These are phyloP conservation scores for Harpagoxenus sublaevis DNA, from an alignment of 2,888 invertebrate genomes.

Conservation along the genomic window DNA sequence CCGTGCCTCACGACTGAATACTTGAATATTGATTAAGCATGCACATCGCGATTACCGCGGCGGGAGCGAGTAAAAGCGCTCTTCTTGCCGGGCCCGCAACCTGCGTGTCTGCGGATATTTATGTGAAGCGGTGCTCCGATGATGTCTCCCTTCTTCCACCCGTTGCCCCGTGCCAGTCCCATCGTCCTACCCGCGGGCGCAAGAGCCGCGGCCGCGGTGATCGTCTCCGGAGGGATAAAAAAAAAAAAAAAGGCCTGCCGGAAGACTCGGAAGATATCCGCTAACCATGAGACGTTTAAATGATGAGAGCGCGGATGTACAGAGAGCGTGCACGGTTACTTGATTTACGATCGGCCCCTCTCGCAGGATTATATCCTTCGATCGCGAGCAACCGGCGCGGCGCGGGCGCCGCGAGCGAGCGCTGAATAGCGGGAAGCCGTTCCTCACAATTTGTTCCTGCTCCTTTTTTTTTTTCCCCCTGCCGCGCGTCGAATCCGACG, in stretches of 20 bases:
- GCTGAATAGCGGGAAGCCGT: slow-evolving; percentile 45
- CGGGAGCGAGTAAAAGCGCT: slow-evolving; percentile 69
- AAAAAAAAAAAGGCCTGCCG: slow-evolving; percentile 46
- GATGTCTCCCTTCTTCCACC: slow-evolving; percentile 9
- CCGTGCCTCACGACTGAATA: slow-evolving; percentile 70
- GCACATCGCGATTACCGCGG: slow-evolving; percentile 75
- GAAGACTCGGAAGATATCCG: slow-evolving; percentile 47
- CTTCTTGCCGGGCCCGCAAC: slow-evolving; percentile 49
- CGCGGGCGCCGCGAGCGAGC: slow-evolving; percentile 23
- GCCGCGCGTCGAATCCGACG: not conserved
- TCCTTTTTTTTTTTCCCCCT: not conserved
- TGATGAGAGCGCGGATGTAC: slow-evolving; percentile 33
- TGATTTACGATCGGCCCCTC: slow-evolving; percentile 56
- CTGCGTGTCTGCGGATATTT: slow-evolving; percentile 79
- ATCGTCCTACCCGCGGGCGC: slow-evolving; percentile 10
- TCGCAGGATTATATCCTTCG: slow-evolving; percentile 53
- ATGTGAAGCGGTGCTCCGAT: slow-evolving; percentile 61
- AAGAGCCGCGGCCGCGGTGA: not conserved
- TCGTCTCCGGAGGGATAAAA: slow-evolving; percentile 27
- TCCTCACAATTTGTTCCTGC: slow-evolving; percentile 44
- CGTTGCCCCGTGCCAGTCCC: not conserved
- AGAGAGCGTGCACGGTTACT: slow-evolving; percentile 36
- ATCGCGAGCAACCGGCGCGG: slow-evolving; percentile 20
- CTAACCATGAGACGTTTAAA: slow-evolving; percentile 42
- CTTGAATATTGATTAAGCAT: slow-evolving; percentile 82